Conservation (phyloP, 2,113 vertebrate genomes). For the Poicephalus meyeri region DNA sequence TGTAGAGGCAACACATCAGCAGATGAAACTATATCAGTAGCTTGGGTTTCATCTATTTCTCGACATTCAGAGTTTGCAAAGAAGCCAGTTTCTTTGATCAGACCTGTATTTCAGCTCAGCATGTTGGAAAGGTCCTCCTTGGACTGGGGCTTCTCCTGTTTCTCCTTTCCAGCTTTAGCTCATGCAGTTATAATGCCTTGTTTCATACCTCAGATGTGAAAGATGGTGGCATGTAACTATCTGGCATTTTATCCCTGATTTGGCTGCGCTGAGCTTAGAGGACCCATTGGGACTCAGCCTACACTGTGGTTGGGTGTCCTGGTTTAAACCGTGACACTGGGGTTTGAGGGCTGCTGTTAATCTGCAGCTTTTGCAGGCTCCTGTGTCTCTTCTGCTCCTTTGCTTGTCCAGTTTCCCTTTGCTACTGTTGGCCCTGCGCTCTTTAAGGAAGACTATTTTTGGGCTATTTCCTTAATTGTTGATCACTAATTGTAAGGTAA, state of each 20-base stretch:
- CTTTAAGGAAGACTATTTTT: not conserved
- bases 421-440: not conserved
- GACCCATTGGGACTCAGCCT: accelerated
- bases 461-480: not conserved
- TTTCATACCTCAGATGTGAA: not conserved
- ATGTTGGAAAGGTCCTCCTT: not conserved
- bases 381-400: not conserved
- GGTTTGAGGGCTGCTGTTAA: not conserved
- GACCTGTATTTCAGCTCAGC: not conserved
- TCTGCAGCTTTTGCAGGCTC: not conserved
- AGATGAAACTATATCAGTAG: not conserved
- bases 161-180: not conserved
- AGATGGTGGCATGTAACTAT: no score
- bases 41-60: not conserved
- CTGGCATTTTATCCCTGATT: not conserved
- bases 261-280: accelerated
- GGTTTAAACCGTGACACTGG: not conserved
- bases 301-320: not conserved
- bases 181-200: not conserved
- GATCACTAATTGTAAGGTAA: not conserved
- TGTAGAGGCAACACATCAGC: not conserved
- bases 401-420: not conserved
- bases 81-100: not conserved
- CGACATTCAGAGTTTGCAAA: not conserved
- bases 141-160: not conserved